Conservation (phyloP, 2,113 vertebrate genomes). For the Canis aureus region DNA sequence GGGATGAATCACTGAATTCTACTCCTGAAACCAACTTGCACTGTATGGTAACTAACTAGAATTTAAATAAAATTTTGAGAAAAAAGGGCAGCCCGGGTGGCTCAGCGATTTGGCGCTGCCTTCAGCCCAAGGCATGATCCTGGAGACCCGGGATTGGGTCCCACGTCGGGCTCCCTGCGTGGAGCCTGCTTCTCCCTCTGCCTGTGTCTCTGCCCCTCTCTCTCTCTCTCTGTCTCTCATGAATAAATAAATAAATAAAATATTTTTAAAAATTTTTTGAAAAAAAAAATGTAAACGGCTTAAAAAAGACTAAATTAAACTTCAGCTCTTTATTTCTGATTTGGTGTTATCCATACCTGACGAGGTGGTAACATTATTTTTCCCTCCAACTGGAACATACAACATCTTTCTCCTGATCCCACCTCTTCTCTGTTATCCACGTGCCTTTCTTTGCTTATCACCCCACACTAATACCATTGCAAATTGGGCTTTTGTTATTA, state of each 20-base stretch:
- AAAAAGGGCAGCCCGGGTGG: not conserved
- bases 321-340: not conserved
- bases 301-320: not conserved
- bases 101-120: too few relatives aligned
- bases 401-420: not conserved
- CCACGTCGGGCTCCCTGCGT: too few relatives aligned
- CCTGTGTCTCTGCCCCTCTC: too few relatives aligned
- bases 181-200: too few relatives aligned
- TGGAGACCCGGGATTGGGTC: too few relatives aligned
- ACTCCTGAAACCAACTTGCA: not conserved
- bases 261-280: too few relatives aligned
- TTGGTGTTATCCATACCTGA: constrained; percentile 11
- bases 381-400: not conserved
- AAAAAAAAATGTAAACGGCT: too few relatives aligned
- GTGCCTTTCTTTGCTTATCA: not conserved
- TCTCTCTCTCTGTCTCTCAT: too few relatives aligned
- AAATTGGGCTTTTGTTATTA: not conserved
- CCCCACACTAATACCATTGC: not conserved
- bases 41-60: not conserved
- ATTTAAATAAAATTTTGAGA: not conserved
- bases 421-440: not conserved
- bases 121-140: too few relatives aligned
- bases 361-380: not conserved
- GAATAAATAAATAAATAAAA: too few relatives aligned
- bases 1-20: not conserved